Base-by-base conservation (phyloP, 2,113 vertebrate species). In the Anoura caudifer region DNA sequence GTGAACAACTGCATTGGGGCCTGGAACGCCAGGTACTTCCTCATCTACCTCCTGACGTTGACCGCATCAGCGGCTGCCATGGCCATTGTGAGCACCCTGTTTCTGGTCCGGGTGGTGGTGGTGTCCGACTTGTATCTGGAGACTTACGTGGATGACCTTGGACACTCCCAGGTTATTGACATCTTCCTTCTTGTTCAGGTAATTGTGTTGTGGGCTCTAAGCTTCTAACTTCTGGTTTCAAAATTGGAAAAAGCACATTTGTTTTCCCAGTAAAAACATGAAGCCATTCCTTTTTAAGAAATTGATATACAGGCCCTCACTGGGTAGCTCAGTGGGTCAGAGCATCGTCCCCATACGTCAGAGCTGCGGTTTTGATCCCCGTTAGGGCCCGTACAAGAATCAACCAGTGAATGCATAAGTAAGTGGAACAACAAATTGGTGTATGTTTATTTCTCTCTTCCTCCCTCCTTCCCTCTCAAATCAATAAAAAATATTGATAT, bases 1-100 rank as follows among this genome's bases (percentile, higher is more conserved):
- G 98, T 99, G 87, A 99, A 99, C 98, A 99, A 99, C 98, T 99
- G 99, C 98, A 98, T 99, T 0, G 99, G 99, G 0, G 99, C 99
- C 77, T 98, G 97, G 98, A 99, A 99, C 47, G 97, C 97, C 0
- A 97, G 98, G 7, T 98, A 98, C 96, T 99, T 99, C 98, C 94
- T 99, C 83, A 92, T 99, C 0, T 99, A 99, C 98, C 99, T 99
- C 52, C 89, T 98, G 28, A 99, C 98, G 0, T 89, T 99, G 97
- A 98, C 98, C 0, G 98, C 97, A 43, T 99, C 98, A 12, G 99
- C 99, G 0, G 98, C 86, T 0, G 89, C 98, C 70, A 17, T 99
- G 0, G 98, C 99, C 0, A 1, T 91, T 3, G 79, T 99, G 81
- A 99, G 98, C 0, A 70, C 88, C 0, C 96, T 98, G 0, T 97